These are phyloP conservation scores for Zosterops borbonicus DNA, from an alignment of 2,113 vertebrate genomes.

Conservation along the genomic window DNA sequence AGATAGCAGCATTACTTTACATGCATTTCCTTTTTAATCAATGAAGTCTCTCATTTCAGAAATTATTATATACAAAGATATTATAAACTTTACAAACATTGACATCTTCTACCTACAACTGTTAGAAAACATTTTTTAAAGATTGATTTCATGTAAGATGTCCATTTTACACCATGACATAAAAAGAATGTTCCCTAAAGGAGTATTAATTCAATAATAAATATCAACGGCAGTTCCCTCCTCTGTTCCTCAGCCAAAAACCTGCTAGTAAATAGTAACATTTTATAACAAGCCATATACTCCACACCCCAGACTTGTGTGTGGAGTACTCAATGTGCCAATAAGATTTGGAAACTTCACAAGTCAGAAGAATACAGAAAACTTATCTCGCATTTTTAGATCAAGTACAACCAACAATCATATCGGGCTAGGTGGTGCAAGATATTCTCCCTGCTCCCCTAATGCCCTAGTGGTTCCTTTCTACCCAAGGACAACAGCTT, in stretches of 20 bases:
- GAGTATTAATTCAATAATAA: not conserved
- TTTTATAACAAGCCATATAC: not conserved
- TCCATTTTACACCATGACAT: not conserved
- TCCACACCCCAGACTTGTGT: not conserved
- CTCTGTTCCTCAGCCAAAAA: not conserved
- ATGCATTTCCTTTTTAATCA: not conserved
- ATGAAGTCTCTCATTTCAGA: not conserved
- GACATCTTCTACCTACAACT: not conserved
- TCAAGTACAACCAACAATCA: not conserved
- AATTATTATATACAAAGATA: not conserved
- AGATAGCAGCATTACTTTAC: conserved; percentile 23
- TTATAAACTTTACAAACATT: not conserved
- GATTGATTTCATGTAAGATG: not conserved
- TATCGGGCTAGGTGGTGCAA: not conserved
- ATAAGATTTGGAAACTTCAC: not conserved
- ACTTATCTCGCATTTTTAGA: not conserved
- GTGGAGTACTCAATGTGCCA: not conserved
- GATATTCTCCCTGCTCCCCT: not conserved
- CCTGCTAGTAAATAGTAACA: not conserved
- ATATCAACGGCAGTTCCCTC: not conserved
- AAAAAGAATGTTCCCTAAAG: not conserved
- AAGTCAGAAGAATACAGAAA: not conserved
- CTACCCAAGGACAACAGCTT: not conserved
- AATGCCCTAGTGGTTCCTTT: not conserved
- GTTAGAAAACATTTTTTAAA: not conserved